phyloP scores from a whole-genome alignment of 2,113 vertebrate genomes.

The Xyliphius kryptos region DNA sequence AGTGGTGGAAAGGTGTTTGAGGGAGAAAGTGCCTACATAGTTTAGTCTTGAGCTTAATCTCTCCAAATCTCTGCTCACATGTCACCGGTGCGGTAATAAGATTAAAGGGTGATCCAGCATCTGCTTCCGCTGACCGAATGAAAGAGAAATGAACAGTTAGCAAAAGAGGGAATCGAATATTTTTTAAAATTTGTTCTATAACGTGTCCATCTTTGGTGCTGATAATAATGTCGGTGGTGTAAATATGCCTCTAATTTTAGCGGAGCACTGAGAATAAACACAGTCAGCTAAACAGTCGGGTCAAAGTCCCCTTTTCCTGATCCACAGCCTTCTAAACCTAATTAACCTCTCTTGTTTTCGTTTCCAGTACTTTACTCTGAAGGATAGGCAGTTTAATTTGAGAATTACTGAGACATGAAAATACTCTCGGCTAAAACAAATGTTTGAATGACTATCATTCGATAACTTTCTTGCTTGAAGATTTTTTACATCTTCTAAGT shows the following conservation, averaged over 20 bases:
- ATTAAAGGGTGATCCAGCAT: conserved; percentile 59
- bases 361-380: neutral
- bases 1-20: neutral
- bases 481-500: too few relatives aligned
- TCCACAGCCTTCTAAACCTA: neutral
- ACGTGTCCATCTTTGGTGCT: too few relatives aligned
- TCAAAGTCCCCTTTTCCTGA: conserved; percentile 17
- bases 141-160: neutral
- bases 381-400: too few relatives aligned
- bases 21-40: neutral
- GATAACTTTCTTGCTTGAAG: too few relatives aligned
- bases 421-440: too few relatives aligned
- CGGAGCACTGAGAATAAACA: neutral
- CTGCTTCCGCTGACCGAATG: conserved; percentile 13
- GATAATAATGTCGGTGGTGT: neutral
- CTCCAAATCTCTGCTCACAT: conserved; percentile 48
- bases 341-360: neutral
- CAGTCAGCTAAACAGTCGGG: neutral
- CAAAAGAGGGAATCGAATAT: neutral
- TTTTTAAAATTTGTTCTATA: neutral
- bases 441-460: too few relatives aligned
- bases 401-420: too few relatives aligned
- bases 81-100: conserved; percentile 54
- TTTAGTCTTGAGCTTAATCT: conserved; percentile 47
- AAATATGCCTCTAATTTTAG: neutral